These are phyloP conservation scores for Drosophila saltans DNA, from an alignment of 1,140 invertebrate species.

Conservation along the genomic window DNA sequence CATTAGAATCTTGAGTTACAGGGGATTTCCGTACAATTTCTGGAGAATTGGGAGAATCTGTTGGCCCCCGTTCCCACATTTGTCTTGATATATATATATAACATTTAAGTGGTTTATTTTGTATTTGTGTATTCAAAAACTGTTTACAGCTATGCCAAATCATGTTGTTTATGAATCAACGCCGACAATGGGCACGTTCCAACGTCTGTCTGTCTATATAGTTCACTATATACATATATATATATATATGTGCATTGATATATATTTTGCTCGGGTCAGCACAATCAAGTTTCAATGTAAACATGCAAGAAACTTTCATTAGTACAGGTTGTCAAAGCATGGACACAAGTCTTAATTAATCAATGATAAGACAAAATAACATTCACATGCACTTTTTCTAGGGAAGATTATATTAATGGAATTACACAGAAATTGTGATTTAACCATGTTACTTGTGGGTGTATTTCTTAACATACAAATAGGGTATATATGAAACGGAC, in stretches of 20 bases:
- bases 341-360: conserved; percentile 15
- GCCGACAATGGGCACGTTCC: conserved; percentile 66
- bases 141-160: conserved; percentile 38
- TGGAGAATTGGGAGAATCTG: conserved; percentile 27
- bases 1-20: not conserved
- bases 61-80: not conserved
- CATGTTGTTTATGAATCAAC: conserved; percentile 63
- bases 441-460: not conserved
- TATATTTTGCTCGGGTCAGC: conserved; percentile 57
- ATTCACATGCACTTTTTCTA: not conserved
- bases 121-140: not conserved
- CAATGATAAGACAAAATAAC: conserved; percentile 1
- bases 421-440: not conserved
- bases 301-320: conserved; percentile 18
- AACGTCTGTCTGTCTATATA: conserved; percentile 43
- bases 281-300: conserved; percentile 19
- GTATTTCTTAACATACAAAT: not conserved
- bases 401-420: not conserved
- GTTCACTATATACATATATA: not conserved
- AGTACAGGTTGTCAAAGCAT: conserved; percentile 37
- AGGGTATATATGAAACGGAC: no score
- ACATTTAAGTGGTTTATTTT: not conserved
- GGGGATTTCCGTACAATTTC: not conserved
- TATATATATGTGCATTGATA: not conserved
- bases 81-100: no score